These are phyloP conservation scores for Circaetus gallicus DNA, from an alignment of 2,113 vertebrate genomes.

Conservation along the genomic window DNA sequence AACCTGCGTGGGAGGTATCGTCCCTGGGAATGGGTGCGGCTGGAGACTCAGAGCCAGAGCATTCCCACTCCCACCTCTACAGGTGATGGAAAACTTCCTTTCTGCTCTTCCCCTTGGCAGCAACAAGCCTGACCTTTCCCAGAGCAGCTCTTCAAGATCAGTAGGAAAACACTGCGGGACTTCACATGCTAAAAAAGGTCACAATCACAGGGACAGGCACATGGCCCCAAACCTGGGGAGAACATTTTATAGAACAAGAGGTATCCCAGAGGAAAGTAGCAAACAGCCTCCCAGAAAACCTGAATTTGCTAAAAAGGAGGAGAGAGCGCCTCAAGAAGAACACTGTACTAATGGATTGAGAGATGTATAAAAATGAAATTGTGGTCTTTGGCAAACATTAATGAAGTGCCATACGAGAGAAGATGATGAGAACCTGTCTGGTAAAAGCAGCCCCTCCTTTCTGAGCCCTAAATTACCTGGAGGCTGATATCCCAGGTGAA, in stretches of 20 bases:
- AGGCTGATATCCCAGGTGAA: background rate
- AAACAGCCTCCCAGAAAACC: background rate
- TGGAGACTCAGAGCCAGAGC: background rate
- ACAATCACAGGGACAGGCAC: background rate
- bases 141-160: background rate
- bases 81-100: conserved; percentile 6
- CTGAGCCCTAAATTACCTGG: background rate
- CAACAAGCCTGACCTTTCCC: background rate
- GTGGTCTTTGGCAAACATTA: background rate
- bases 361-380: background rate
- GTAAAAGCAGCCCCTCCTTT: background rate
- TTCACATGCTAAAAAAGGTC: background rate
- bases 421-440: background rate
- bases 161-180: background rate
- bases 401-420: background rate
- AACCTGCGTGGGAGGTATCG: background rate
- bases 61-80: conserved; percentile 4
- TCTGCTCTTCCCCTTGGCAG: background rate
- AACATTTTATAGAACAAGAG: background rate
- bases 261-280: background rate
- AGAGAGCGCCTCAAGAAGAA: background rate
- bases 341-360: background rate
- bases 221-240: background rate
- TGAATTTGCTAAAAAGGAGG: background rate
- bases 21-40: conserved; percentile 1